Evolutionary conservation across 2,888 invertebrate genomes (phyloP).

Genomic region (Coremacera marginata): DNA sequence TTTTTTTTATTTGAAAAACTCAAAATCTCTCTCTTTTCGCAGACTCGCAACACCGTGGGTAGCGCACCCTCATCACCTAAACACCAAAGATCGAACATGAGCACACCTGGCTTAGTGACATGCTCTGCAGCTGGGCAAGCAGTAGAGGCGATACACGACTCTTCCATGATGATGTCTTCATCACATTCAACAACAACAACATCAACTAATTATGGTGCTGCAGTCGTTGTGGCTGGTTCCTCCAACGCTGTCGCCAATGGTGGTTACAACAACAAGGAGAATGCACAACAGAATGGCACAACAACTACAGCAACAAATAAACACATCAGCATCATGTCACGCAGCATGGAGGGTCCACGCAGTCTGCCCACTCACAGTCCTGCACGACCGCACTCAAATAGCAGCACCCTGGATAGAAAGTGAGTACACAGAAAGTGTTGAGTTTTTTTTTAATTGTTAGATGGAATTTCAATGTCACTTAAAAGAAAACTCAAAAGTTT

Average conservation of each 20-base stretch:
- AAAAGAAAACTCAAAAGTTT: too few species aligned
- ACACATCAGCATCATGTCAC: conserved; percentile 71
- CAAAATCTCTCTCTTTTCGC: not conserved
- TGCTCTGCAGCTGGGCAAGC: conserved; percentile 69
- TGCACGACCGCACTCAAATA: conserved; percentile 67
- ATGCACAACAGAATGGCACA: conserved; percentile 46
- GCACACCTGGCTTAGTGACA: conserved; percentile 65
- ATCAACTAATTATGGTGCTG: conserved; percentile 23
- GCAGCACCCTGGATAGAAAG: conserved; percentile 73
- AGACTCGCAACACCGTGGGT: conserved; percentile 72
- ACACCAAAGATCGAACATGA: conserved; percentile 69
- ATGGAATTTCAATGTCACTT: not conserved
- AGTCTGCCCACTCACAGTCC: conserved; percentile 71
- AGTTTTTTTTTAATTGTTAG: too few species aligned
- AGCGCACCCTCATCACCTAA: conserved; percentile 74
- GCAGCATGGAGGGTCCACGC: conserved; percentile 74
- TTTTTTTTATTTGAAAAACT: not conserved
- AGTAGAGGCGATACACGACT: conserved; percentile 62
- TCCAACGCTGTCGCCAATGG: conserved; percentile 48
- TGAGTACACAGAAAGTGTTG: conserved; percentile 56
- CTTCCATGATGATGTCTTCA: conserved; percentile 60
- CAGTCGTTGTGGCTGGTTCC: conserved; percentile 36
- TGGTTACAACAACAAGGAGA: conserved; percentile 51
- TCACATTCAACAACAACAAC: conserved; percentile 51
- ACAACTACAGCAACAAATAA: conserved; percentile 55